Evolutionary conservation across 2,888 invertebrate species (phyloP).

Genomic region (Aporophyla lueneburgensis): DNA sequence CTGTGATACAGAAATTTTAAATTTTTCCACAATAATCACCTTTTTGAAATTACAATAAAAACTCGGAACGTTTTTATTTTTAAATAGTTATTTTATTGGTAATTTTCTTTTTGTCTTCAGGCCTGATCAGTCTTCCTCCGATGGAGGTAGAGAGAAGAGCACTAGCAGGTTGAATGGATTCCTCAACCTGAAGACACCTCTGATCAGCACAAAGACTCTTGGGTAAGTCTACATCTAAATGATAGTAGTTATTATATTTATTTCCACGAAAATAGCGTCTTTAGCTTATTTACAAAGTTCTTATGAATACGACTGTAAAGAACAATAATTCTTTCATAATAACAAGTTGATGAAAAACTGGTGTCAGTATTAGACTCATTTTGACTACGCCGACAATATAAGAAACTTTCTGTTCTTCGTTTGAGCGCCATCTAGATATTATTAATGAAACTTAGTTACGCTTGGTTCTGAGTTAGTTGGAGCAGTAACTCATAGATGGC

Average conservation of each 20-base stretch:
- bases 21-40: too few relatives aligned
- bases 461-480: conserved; percentile 1
- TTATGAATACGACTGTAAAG: neutral
- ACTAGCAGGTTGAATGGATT: conserved; percentile 92
- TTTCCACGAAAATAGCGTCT: neutral
- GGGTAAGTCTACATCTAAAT: conserved; percentile 91
- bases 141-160: conserved; percentile 88
- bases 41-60: too few relatives aligned
- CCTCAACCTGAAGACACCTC: conserved; percentile 93
- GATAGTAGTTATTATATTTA: neutral
- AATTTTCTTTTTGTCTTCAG: conserved; percentile 74
- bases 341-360: neutral
- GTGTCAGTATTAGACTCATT: neutral
- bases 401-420: neutral
- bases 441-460: neutral
- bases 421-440: conserved; percentile 30
- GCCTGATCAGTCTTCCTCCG: conserved; percentile 80
- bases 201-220: conserved; percentile 94
- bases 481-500: conserved; percentile 38
- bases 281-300: accelerated
- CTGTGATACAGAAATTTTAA: neutral
- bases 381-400: too few relatives aligned
- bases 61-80: neutral
- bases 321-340: too few relatives aligned
- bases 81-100: neutral